These are phyloP conservation scores for Capricornis sumatraensis DNA, from an alignment of 2,113 vertebrate genomes.

Conservation along the genomic window DNA sequence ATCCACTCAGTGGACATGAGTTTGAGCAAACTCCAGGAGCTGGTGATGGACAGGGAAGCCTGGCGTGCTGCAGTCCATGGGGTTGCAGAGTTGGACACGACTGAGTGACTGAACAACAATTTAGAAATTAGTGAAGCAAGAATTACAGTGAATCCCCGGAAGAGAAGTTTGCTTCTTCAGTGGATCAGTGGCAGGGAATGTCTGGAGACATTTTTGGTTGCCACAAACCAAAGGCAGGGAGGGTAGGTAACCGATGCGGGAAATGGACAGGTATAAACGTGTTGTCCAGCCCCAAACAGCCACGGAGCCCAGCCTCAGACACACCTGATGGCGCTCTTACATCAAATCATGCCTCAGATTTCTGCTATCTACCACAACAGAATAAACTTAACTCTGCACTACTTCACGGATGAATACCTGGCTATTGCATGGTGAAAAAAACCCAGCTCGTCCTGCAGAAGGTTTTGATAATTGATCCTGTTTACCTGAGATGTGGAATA, in stretches of 20 bases:
- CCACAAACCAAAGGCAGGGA: fast-evolving
- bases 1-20: background rate
- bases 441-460: fast-evolving
- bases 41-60: fast-evolving
- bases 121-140: background rate
- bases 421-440: background rate
- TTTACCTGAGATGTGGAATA: fast-evolving
- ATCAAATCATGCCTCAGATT: fast-evolving
- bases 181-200: background rate
- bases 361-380: fast-evolving
- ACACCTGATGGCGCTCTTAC: fast-evolving
- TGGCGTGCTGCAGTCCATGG: background rate
- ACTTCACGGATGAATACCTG: background rate
- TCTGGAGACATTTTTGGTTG: background rate
- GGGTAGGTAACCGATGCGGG: fast-evolving
- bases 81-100: background rate
- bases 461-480: too few species aligned
- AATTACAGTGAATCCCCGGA: fast-evolving
- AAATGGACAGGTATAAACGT: background rate
- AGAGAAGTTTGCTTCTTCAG: fast-evolving
- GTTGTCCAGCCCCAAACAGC: fast-evolving
- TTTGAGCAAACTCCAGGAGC: background rate
- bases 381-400: background rate
- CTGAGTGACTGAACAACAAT: background rate
- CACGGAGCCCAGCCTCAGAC: fast-evolving